Percentiles rank a stretch among this genome's conserved stretches.
Evolutionary conservation across 2,113 vertebrate genomes (phyloP).

Genomic region (Podiceps cristatus): DNA sequence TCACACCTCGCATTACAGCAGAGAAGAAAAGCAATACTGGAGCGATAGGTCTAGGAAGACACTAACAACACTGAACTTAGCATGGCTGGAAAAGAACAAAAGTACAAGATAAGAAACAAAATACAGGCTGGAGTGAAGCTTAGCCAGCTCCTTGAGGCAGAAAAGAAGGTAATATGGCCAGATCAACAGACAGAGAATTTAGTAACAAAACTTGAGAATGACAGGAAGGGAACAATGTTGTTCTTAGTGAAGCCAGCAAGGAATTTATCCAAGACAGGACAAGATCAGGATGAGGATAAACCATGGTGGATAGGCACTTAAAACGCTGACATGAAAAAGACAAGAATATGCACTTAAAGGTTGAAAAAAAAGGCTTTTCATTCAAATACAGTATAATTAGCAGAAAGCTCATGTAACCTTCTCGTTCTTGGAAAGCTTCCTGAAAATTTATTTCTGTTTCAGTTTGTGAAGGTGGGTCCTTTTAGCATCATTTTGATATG

Average conservation of each 20-base stretch:
- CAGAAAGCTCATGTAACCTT: background rate
- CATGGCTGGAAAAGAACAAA: background rate
- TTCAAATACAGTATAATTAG: background rate
- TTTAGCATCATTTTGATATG: background rate
- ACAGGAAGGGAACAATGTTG: background rate
- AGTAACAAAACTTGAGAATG: background rate
- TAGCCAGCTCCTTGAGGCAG: background rate
- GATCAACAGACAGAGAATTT: background rate
- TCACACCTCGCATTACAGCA: rapidly evolving
- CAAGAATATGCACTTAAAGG: background rate
- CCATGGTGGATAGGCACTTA: background rate
- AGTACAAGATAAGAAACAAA: background rate
- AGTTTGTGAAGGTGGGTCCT: background rate
- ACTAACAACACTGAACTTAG: background rate
- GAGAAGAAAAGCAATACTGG: background rate
- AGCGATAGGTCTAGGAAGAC: background rate
- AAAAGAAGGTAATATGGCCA: background rate
- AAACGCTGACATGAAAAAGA: background rate
- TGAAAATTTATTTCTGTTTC: background rate
- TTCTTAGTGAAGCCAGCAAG: background rate
- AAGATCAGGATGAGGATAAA: background rate
- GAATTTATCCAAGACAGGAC: background rate
- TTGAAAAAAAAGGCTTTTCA: background rate
- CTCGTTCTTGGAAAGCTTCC: background rate
- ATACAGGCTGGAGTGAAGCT: background rate